A percentile compares a stretch with the other conserved stretches of the same genome.
Conservation (phyloP, 2,113 vertebrate genomes). For the Condylura cristata region DNA sequence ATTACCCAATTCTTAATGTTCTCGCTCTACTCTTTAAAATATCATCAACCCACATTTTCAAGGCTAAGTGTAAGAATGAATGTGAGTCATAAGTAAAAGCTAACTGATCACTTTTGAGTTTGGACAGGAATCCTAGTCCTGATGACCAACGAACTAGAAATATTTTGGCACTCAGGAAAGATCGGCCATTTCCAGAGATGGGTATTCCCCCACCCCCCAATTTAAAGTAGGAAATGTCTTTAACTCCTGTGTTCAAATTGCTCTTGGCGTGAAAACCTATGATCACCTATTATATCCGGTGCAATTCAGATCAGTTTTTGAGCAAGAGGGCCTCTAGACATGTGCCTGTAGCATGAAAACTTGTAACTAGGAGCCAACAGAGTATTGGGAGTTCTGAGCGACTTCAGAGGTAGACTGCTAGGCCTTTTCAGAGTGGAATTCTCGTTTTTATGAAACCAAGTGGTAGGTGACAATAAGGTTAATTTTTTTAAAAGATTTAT, state of each 20-base stretch:
- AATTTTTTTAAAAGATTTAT: neutral
- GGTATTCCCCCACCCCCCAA: neutral
- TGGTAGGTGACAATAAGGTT: neutral
- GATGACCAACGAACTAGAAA: neutral
- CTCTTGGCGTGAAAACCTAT: neutral
- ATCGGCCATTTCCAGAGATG: neutral
- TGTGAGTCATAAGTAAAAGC: slow-evolving; percentile 15
- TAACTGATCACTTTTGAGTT: slow-evolving; percentile 19
- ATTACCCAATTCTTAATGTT: slow-evolving; percentile 1
- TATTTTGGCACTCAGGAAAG: slow-evolving; percentile 5
- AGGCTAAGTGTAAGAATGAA: neutral
- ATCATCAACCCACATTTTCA: slow-evolving; percentile 10
- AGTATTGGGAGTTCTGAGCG: neutral
- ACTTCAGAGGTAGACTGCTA: neutral
- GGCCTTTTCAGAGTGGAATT: neutral
- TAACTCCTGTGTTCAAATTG: neutral
- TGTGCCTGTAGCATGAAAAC: neutral
- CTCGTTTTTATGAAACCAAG: neutral
- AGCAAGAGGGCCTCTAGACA: neutral
- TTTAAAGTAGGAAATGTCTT: neutral
- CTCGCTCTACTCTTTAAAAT: neutral
- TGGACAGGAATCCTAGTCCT: neutral
- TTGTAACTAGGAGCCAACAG: neutral
- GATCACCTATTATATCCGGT: neutral
- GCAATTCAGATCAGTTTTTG: neutral